These are phyloP conservation scores for Meloidogyne exigua DNA, from an alignment of 1,140 invertebrate genomes.

Conservation along the genomic window DNA sequence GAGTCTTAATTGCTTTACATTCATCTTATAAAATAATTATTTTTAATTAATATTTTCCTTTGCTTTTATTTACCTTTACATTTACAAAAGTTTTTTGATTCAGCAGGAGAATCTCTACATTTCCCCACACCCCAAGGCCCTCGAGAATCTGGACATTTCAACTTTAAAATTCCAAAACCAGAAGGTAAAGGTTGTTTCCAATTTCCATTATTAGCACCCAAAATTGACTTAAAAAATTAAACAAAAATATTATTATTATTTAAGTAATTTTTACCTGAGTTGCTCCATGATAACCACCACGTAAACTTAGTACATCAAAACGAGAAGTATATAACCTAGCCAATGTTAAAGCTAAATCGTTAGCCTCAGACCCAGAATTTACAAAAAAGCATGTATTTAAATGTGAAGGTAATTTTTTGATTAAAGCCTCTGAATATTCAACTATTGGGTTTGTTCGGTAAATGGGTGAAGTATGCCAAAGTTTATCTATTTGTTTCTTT, in stretches of 20 bases:
- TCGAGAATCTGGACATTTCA: conserved; percentile 82
- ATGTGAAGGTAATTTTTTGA: conserved; percentile 77
- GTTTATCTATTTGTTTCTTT: conserved; percentile 74
- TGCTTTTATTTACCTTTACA: conserved; percentile 62
- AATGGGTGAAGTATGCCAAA: conserved; percentile 84
- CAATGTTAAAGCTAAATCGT: conserved; percentile 85
- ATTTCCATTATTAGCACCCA: conserved; percentile 78
- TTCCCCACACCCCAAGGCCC: conserved; percentile 82
- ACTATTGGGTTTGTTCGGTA: conserved; percentile 85
- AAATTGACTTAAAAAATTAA: conserved; percentile 67
- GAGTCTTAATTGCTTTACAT: conserved; percentile 77
- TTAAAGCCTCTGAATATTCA: conserved; percentile 82
- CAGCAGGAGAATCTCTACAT: conserved; percentile 82
- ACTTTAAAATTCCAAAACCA: conserved; percentile 75
- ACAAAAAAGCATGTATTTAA: conserved; percentile 79
- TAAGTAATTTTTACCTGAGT: conserved; percentile 79
- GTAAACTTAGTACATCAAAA: conserved; percentile 79
- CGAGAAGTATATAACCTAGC: conserved; percentile 80
- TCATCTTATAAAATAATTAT: conserved; percentile 66
- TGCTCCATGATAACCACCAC: conserved; percentile 85
- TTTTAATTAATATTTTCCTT: conserved; percentile 67
- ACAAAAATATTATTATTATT: conserved; percentile 65
- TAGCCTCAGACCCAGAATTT: conserved; percentile 94
- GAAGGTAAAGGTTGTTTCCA: conserved; percentile 78
- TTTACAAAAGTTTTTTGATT: conserved; percentile 66